These are phyloP conservation scores for Agelaius phoeniceus DNA, from an alignment of 2,113 vertebrate genomes.

Conservation along the genomic window DNA sequence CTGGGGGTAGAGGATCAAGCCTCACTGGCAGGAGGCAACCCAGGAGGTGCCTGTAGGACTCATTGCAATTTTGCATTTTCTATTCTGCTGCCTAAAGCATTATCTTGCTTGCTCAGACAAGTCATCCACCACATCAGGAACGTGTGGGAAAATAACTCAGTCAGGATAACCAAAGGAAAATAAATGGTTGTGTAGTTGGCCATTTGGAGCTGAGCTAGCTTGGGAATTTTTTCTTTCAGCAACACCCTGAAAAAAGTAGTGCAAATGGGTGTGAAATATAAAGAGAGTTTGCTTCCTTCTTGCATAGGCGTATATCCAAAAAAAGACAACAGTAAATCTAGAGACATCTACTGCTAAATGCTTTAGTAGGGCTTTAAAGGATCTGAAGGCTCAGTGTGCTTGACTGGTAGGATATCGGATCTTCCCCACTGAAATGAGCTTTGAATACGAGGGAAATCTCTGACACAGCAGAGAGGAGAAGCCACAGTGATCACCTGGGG, in stretches of 20 bases:
- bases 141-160: constrained; percentile 69
- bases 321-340: constrained; percentile 21
- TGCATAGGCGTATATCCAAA: not conserved
- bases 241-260: constrained; percentile 4
- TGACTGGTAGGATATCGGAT: constrained; percentile 6
- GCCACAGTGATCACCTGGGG: not conserved
- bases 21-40: not conserved
- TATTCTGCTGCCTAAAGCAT: constrained; percentile 67
- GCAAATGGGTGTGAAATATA: constrained; percentile 6
- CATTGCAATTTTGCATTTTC: constrained; percentile 53
- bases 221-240: constrained; percentile 25
- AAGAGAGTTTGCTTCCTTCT: constrained; percentile 27
- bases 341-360: constrained; percentile 1
- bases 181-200: constrained; percentile 7
- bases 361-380: constrained; percentile 14
- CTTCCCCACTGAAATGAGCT: not conserved
- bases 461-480: constrained; percentile 47
- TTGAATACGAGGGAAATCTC: not conserved
- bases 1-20: not conserved
- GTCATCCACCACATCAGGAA: constrained; percentile 43
- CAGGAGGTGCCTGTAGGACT: constrained; percentile 33
- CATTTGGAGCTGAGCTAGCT: constrained; percentile 49
- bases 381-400: not conserved
- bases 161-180: not conserved
- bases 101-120: constrained; percentile 72